These are phyloP conservation scores for Choloepus didactylus DNA, from an alignment of 2,797 vertebrate genomes.

Conservation along the genomic window DNA sequence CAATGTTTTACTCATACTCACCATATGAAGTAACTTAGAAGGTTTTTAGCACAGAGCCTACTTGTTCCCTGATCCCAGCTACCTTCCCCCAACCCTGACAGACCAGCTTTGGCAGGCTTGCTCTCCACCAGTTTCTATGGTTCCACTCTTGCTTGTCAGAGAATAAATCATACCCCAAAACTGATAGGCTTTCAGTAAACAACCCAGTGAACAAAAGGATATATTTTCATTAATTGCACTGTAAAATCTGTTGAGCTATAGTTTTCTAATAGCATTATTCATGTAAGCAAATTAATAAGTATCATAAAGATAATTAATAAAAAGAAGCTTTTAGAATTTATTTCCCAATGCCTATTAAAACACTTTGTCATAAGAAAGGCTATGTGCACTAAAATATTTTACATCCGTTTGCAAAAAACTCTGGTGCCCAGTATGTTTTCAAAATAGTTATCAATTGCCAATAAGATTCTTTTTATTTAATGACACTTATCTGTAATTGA, in stretches of 20 bases:
- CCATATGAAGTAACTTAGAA: not conserved
- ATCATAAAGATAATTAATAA: slow-evolving; percentile 68
- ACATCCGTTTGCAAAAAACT: slow-evolving; percentile 46
- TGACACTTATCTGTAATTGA: slow-evolving; percentile 32
- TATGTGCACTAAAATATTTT: not conserved
- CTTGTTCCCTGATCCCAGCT: not conserved
- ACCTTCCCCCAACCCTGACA: not conserved
- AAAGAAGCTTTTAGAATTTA: slow-evolving; percentile 55
- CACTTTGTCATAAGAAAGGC: not conserved
- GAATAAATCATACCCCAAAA: not conserved
- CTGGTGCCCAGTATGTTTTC: not conserved
- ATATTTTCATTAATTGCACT: slow-evolving; percentile 44
- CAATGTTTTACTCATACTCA: not conserved
- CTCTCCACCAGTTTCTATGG: not conserved
- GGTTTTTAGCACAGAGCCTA: not conserved
- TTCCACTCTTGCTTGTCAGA: not conserved
- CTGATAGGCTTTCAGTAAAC: slow-evolving; percentile 39
- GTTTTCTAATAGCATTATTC: slow-evolving; percentile 24
- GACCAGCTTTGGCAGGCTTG: not conserved
- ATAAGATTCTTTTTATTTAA: slow-evolving; percentile 59
- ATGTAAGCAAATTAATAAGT: slow-evolving; percentile 58
- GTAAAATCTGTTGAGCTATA: slow-evolving; percentile 35
- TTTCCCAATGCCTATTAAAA: slow-evolving; percentile 41
- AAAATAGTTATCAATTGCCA: slow-evolving; percentile 63
- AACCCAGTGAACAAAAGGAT: not conserved